Percentiles rank a stretch among this genome's conserved stretches.
Conservation (phyloP, 2,113 vertebrate genomes). For the Catharus minimus region DNA sequence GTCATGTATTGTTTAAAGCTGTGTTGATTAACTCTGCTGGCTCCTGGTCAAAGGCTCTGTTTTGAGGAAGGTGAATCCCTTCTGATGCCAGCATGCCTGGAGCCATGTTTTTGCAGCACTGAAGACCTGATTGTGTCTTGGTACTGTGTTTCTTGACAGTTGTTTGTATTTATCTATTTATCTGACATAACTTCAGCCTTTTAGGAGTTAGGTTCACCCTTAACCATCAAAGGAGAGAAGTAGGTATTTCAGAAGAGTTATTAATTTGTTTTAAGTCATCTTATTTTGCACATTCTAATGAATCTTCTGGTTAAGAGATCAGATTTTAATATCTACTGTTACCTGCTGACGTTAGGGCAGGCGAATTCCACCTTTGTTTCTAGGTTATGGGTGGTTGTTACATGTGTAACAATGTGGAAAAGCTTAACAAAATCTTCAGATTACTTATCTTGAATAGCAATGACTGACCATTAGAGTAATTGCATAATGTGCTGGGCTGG, state of each 20-base stretch:
- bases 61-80: neutral
- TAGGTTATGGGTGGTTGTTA: neutral
- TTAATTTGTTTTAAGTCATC: neutral
- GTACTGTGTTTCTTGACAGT: neutral
- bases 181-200: neutral
- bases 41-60: neutral
- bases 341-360: neutral
- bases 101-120: neutral
- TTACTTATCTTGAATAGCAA: neutral
- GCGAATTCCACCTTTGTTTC: neutral
- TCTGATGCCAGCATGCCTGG: neutral
- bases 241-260: neutral
- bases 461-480: neutral
- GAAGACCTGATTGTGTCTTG: neutral
- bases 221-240: neutral
- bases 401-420: neutral
- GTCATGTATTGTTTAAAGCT: neutral
- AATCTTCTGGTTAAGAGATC: neutral
- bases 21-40: neutral
- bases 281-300: neutral
- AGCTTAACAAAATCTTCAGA: neutral
- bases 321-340: neutral
- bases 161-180: neutral
- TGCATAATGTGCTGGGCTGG: neutral
- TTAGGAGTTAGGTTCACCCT: neutral